Evolutionary conservation across 2,113 vertebrate species (phyloP).

Genomic region (Ictalurus punctatus): DNA sequence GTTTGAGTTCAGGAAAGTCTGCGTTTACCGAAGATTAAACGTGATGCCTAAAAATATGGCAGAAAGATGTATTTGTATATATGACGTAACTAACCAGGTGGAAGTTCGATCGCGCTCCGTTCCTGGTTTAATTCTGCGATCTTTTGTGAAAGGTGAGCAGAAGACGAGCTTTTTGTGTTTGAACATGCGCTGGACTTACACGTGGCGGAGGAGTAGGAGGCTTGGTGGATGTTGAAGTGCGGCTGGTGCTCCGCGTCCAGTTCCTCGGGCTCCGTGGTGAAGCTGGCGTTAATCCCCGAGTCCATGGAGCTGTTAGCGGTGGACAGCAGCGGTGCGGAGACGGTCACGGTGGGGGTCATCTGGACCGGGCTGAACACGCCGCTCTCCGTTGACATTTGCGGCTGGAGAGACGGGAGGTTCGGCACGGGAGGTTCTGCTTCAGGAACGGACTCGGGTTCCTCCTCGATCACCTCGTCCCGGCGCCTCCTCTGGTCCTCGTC

Average conservation of each 20-base stretch:
- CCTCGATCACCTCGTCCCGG: slow-evolving; percentile 53
- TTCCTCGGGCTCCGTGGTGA: slow-evolving; percentile 77
- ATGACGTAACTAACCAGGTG: neutral
- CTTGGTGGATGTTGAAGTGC: slow-evolving; percentile 72
- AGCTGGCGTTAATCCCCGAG: slow-evolving; percentile 69
- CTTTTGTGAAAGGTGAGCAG: neutral
- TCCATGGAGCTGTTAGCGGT: slow-evolving; percentile 63
- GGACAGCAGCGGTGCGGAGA: slow-evolving; percentile 49
- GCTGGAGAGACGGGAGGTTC: slow-evolving; percentile 6
- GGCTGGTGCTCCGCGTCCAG: slow-evolving; percentile 79
- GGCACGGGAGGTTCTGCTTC: slow-evolving; percentile 1
- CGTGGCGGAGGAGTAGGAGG: slow-evolving; percentile 81
- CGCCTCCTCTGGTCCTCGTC: slow-evolving; percentile 45
- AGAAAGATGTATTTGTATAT: no score
- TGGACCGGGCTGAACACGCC: slow-evolving; percentile 19
- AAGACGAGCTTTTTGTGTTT: neutral
- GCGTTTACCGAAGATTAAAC: no score
- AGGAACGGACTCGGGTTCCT: slow-evolving; percentile 49
- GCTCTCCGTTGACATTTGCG: slow-evolving; percentile 43
- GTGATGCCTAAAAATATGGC: no score
- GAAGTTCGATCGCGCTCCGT: neutral
- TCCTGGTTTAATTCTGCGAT: neutral
- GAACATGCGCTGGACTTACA: slow-evolving; percentile 66
- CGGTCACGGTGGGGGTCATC: slow-evolving; percentile 44
- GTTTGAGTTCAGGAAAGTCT: no score